Base-by-base conservation (phyloP, 2,797 vertebrate genomes). In the Diplodus puntazzo region DNA sequence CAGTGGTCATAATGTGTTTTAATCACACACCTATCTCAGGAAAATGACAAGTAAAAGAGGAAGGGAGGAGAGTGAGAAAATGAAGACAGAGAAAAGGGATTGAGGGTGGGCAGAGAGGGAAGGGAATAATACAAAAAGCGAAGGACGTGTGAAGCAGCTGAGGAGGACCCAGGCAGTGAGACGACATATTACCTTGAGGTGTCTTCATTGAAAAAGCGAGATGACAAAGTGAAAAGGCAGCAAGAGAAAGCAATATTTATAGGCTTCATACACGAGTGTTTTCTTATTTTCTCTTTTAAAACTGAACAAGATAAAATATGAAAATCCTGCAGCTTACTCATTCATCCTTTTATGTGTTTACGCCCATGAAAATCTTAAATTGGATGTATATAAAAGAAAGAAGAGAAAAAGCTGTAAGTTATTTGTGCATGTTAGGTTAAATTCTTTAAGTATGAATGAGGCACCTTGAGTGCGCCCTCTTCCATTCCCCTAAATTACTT, bases 1-100 rank as follows among this genome's bases (percentile, higher is more conserved):
- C 62, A 25, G 68, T 39, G 60, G 60, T 74, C 69, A 2, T 60
- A 73, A 73, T 73, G 66, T 53, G 11, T 76, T 81, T 82, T 78
- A 85, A 79, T 87, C 83, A 77, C 62, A 55, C 70, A 75, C 69
- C 74, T 79, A 66, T 64, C 75, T 77, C 67, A 54, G 11, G 80
- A 69, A 77, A 34, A 67, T 43, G 66, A 77, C 70, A 73, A 71
- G 57, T 25, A 42, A 67, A 68, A 25, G 39, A 76, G 54, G 34
- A 48, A 21, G 66, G 50, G 54, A 67, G 55, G 4, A 54, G 46
- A 75, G 20, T 53, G 65, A 70, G 65, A 81, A 79, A 78, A 70
- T 66, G 50, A 85, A 77, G 55, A 77, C 9, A 66, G 20, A 71
- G 62, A 69, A 87, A 75, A 54, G 39, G 42, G 27, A 67, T 16